Conservation (phyloP, 2,113 vertebrate species). For the Plectropomus leopardus region DNA sequence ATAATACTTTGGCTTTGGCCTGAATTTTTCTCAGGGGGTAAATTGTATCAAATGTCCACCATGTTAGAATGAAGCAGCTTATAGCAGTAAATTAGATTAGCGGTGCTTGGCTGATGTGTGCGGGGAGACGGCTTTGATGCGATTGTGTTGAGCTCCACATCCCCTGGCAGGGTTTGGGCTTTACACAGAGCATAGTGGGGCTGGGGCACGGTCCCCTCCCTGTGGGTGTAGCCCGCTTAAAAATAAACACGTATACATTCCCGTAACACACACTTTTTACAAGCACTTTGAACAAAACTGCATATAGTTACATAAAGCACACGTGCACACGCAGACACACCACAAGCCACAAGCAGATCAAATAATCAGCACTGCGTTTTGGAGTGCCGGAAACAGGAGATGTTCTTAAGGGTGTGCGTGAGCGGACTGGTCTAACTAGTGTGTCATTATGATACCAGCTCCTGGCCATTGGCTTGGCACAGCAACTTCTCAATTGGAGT, state of each 20-base stretch:
- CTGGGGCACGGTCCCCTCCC: conserved; percentile 24
- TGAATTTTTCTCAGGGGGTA: conserved; percentile 35
- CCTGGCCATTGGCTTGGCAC: conserved; percentile 65
- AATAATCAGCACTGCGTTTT: conserved; percentile 58
- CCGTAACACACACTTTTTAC: conserved; percentile 41
- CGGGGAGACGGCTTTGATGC: conserved; percentile 45
- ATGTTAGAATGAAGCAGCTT: conserved; percentile 40
- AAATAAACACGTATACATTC: conserved; percentile 64
- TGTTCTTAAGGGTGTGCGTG: conserved; percentile 62
- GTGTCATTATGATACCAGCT: conserved; percentile 72
- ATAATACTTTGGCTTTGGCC: conserved; percentile 2
- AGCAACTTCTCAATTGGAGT: conserved; percentile 47
- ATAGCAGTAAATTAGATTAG: conserved; percentile 67
- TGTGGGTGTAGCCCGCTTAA: conserved; percentile 47
- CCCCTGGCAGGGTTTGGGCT: conserved; percentile 35
- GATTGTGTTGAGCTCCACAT: conserved; percentile 44
- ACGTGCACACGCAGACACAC: conserved; percentile 32
- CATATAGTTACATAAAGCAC: conserved; percentile 40
- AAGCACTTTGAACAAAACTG: conserved; percentile 47
- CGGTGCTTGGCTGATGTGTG: conserved; percentile 33
- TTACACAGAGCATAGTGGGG: conserved; percentile 26
- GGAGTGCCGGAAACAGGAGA: conserved; percentile 54
- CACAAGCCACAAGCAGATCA: conserved; percentile 57
- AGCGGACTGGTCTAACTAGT: conserved; percentile 51
- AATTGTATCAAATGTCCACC: conserved; percentile 59